Base-by-base conservation (phyloP, 1,140 invertebrate genomes). In the Heliconius eleuchia region DNA sequence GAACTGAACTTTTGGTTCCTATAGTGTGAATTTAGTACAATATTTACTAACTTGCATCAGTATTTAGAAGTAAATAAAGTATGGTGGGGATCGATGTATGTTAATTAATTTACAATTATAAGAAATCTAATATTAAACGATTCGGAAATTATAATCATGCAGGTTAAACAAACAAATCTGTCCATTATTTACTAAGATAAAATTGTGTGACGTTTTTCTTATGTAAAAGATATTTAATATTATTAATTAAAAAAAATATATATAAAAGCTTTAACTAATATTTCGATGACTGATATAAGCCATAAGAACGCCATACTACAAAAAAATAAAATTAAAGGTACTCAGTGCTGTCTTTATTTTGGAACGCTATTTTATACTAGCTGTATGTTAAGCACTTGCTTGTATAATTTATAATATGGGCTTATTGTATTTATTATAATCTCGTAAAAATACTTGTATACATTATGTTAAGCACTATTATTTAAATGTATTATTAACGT, bases 1-100 rank as follows among this genome's bases (percentile, higher is more conserved):
- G 90, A 88, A 94, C 92, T 94, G 90, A 92, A 85, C 83, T 83
- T 85, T 88, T 83, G 85, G 92, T 94, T 94, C 92, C 92, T 94
- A 92, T 92, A 89, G 86, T 86, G 85, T 89, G 91, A 90, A 87
- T 90, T 90, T 91, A 89, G 85, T 86, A 84, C 80, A 88, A 86
- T 82, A 72, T 86, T 84, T 82, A 81, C 50, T 80, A 83, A 78
- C 76, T 75, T 27, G 57, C 80, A 81, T 50, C 74, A 77, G 50
- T 83, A 76, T 80, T 81, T 80, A 82, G 76, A 82, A 78, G 57
- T 79, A 83, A 66, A 11, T 60, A 42, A 78, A 71, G 50, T 78
- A 78, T 30, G 71, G 66, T 73, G 57, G 60, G 79, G 77, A 46
- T 83, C 74, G 73, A 77, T 78, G 74, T 79, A 72, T 80, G 23